These are phyloP conservation scores for Tanaodytes sp. DNA, from an alignment of 2,888 invertebrate genomes.

Conservation along the genomic window DNA sequence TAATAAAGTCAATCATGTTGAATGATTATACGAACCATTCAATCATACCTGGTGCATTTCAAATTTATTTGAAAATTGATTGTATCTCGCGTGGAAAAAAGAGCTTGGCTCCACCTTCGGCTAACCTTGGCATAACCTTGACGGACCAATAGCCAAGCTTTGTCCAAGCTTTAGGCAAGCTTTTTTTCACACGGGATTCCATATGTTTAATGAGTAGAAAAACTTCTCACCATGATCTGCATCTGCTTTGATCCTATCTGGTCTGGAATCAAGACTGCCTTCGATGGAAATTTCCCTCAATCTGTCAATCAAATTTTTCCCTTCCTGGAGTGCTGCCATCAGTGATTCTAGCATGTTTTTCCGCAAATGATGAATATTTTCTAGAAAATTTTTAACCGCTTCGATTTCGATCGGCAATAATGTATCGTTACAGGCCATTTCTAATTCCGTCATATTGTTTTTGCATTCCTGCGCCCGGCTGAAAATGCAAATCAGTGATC, in stretches of 20 bases:
- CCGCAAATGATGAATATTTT: constrained; percentile 81
- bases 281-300: constrained; percentile 83
- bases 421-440: constrained; percentile 80
- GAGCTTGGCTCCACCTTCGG: no score
- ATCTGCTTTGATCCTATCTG: constrained; percentile 77
- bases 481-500: constrained; percentile 10
- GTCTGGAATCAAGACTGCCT: constrained; percentile 84
- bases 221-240: constrained; percentile 70
- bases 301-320: constrained; percentile 82
- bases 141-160: no score
- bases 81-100: no score
- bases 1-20: no score
- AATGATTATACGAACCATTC: no score
- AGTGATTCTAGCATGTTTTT: constrained; percentile 83
- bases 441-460: constrained; percentile 80
- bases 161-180: no score
- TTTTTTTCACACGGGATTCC: no score
- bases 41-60: no score
- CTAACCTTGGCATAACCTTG: no score
- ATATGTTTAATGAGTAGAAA: no score
- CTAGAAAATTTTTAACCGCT: constrained; percentile 80
- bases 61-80: no score
- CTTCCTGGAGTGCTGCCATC: constrained; percentile 86
- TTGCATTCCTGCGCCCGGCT: constrained; percentile 81
- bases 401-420: constrained; percentile 82